Evolutionary conservation across 1,140 invertebrate species (phyloP).

Genomic region (Chironomus tepperi): DNA sequence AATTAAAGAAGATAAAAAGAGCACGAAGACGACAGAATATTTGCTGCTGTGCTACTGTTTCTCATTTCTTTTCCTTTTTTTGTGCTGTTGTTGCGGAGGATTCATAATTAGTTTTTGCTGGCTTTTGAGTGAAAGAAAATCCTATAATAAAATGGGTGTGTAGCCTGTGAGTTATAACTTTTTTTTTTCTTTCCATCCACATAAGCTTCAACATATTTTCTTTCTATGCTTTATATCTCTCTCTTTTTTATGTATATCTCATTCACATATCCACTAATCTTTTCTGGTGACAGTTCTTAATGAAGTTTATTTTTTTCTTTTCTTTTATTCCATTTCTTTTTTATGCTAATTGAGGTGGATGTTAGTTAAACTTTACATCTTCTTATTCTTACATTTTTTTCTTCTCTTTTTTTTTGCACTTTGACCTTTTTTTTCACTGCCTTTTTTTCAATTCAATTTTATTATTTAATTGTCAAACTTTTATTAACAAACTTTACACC

Average conservation of each 20-base stretch:
- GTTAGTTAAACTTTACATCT: not conserved
- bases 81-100: no score
- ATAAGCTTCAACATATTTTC: not conserved
- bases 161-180: conserved; percentile 17
- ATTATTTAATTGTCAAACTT: not conserved
- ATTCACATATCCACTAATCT: no score
- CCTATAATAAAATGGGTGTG: conserved; percentile 21
- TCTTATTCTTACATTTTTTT: not conserved
- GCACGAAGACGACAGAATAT: not conserved
- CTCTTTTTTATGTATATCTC: not conserved
- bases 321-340: not conserved
- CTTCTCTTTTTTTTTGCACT: not conserved
- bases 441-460: not conserved
- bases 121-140: not conserved
- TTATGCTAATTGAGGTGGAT: not conserved
- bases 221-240: no score
- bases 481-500: not conserved
- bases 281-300: not conserved
- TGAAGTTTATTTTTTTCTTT: not conserved
- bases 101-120: conserved; percentile 14
- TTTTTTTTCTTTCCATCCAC: conserved; percentile 16
- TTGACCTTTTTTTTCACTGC: not conserved
- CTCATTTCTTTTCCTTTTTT: not conserved
- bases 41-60: no score
- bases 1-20: conserved; percentile 1